Percentiles rank a stretch among this genome's conserved stretches.
These are phyloP conservation scores for Eupeodes luniger DNA, from an alignment of 2,888 invertebrate species.

Conservation along the genomic window DNA sequence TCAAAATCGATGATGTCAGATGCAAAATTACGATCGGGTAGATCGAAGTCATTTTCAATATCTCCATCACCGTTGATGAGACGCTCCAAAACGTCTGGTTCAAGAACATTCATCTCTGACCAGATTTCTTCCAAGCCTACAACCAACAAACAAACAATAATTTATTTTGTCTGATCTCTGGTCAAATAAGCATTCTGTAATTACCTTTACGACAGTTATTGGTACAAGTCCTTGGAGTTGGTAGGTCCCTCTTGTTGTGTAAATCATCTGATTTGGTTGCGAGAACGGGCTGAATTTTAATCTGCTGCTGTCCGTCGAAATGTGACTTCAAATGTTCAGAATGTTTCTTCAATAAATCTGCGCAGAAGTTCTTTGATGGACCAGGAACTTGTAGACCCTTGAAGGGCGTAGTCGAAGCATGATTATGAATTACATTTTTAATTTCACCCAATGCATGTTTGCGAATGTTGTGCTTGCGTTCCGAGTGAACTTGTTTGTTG, in stretches of 20 bases:
- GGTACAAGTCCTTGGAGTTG: slow-evolving; percentile 51
- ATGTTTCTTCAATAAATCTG: slow-evolving; percentile 43
- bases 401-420: slow-evolving; percentile 71
- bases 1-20: slow-evolving; percentile 37
- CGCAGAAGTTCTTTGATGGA: slow-evolving; percentile 37
- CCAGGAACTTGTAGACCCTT: slow-evolving; percentile 54
- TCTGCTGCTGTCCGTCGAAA: slow-evolving; percentile 24
- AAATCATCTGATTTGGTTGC: slow-evolving; percentile 14
- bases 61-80: slow-evolving; percentile 56
- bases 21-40: slow-evolving; percentile 22
- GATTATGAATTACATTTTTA: slow-evolving; percentile 78
- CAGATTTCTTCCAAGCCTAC: slow-evolving; percentile 65
- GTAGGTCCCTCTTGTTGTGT: background rate
- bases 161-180: background rate
- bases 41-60: slow-evolving; percentile 27
- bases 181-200: background rate
- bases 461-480: slow-evolving; percentile 63
- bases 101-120: slow-evolving; percentile 70
- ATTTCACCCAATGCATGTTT: slow-evolving; percentile 78
- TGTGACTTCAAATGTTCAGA: slow-evolving; percentile 30
- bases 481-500: slow-evolving; percentile 58
- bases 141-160: background rate
- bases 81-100: slow-evolving; percentile 55
- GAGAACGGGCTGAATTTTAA: slow-evolving; percentile 7
- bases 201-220: slow-evolving; percentile 53